Evolutionary conservation across 2,888 invertebrate species (phyloP).

Genomic region (Lordiphosa fenestrarum): DNA sequence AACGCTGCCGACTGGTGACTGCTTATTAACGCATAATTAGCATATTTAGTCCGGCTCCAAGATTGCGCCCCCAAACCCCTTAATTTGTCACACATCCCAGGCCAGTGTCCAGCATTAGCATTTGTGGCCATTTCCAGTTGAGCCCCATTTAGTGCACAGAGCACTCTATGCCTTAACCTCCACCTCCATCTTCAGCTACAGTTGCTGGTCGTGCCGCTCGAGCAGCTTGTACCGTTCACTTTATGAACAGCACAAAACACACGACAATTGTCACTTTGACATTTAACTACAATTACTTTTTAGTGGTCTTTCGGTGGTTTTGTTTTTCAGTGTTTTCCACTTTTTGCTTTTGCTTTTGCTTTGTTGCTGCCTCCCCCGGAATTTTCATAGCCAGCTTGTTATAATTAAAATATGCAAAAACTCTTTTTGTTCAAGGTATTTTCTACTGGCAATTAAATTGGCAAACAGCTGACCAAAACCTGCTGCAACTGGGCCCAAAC

Average conservation of each 20-base stretch:
- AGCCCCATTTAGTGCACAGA: conserved; percentile 58
- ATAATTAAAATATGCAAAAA: conserved; percentile 66
- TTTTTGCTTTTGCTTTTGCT: not conserved
- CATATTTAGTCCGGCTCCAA: conserved; percentile 65
- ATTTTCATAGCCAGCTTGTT: conserved; percentile 66
- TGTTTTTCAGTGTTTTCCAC: conserved; percentile 15
- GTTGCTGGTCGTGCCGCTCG: conserved; percentile 32
- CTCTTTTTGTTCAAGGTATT: conserved; percentile 50
- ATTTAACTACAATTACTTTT: conserved; percentile 73
- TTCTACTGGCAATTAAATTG: conserved; percentile 49
- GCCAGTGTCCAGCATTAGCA: conserved; percentile 35
- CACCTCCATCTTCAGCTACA: conserved; percentile 16
- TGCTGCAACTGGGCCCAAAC: not conserved
- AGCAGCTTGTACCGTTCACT: conserved; percentile 61
- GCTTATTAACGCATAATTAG: conserved; percentile 75
- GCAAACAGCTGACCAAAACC: conserved; percentile 39
- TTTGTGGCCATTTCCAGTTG: conserved; percentile 53
- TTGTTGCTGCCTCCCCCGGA: conserved; percentile 22
- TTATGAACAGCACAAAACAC: conserved; percentile 38
- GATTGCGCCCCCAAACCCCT: conserved; percentile 47
- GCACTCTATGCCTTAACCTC: conserved; percentile 22
- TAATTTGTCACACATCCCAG: conserved; percentile 28
- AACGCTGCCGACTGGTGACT: conserved; percentile 30
- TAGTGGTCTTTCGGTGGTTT: conserved; percentile 58
- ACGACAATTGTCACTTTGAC: conserved; percentile 70